These are phyloP conservation scores for Echinarachnius parma DNA, from an alignment of 53 echinoderm and acorn worm genomes.

Conservation along the genomic window DNA sequence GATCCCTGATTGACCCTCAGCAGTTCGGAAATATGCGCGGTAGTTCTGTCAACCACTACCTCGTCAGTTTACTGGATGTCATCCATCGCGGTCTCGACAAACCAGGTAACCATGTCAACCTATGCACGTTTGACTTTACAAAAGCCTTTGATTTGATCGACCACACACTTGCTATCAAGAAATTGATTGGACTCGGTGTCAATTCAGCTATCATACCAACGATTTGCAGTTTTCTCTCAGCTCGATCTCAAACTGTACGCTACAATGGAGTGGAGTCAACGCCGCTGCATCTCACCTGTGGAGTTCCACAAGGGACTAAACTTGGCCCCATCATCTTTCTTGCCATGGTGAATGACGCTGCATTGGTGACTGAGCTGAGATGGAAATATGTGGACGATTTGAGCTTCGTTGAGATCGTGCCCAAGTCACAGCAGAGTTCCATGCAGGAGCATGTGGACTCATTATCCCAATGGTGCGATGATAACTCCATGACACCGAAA, in stretches of 20 bases:
- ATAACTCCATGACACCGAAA: no score
- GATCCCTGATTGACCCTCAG: constrained; percentile 10
- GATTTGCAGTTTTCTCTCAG: constrained; percentile 38
- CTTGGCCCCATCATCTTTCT: constrained; percentile 31
- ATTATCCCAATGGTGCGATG: no score
- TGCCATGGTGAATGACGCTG: constrained; percentile 19
- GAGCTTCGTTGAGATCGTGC: no score
- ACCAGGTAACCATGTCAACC: constrained; percentile 27
- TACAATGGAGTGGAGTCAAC: constrained; percentile 6
- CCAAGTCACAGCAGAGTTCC: no score
- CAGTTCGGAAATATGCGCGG: constrained; percentile 37
- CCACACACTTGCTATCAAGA: constrained; percentile 13
- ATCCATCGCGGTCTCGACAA: constrained; percentile 27
- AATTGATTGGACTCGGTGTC: constrained; percentile 37
- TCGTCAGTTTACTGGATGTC: constrained; percentile 32
- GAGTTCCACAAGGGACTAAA: constrained; percentile 46
- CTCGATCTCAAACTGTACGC: constrained; percentile 26
- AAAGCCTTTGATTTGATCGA: no score
- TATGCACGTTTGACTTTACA: no score
- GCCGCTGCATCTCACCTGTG: constrained; percentile 12
- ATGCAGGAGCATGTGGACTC: no score
- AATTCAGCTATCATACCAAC: constrained; percentile 16
- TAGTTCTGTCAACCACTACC: constrained; percentile 34
- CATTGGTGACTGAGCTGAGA: no score
- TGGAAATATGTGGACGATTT: no score